Conservation (phyloP, 2,113 vertebrate species). For the Notarius quadriscutis region DNA sequence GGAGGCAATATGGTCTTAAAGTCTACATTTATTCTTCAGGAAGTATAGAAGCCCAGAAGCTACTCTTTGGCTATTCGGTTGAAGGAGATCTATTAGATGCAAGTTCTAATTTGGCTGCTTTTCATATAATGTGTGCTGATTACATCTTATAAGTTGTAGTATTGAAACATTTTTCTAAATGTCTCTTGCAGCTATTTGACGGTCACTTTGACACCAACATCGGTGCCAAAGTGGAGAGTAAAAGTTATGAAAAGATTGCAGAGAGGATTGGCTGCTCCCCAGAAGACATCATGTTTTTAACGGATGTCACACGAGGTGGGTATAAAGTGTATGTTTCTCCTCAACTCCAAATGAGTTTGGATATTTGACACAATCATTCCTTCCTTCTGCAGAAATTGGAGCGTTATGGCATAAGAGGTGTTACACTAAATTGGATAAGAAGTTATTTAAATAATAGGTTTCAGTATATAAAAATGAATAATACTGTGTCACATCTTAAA, state of each 20-base stretch:
- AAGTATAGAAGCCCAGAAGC: slow-evolving; percentile 94
- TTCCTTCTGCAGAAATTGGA: no score
- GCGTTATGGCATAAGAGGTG: no score
- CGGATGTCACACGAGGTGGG: slow-evolving; percentile 85
- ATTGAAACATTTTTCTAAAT: not conserved
- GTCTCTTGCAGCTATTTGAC: slow-evolving; percentile 82
- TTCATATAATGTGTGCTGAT: not conserved
- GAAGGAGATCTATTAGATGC: slow-evolving; percentile 92
- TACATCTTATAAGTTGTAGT: not conserved
- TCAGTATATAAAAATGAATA: no score
- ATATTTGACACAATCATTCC: not conserved
- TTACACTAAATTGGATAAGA: no score
- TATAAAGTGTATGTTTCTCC: not conserved
- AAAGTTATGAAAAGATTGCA: slow-evolving; percentile 90
- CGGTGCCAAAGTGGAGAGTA: slow-evolving; percentile 88
- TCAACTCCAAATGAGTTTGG: not conserved
- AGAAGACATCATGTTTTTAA: slow-evolving; percentile 91
- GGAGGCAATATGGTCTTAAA: slow-evolving; percentile 84
- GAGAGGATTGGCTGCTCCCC: slow-evolving; percentile 84
- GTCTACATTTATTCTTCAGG: slow-evolving; percentile 95
- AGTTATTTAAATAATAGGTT: no score
- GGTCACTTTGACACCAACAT: slow-evolving; percentile 95
- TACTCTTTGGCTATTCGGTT: slow-evolving; percentile 88
- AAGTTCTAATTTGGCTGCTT: slow-evolving; percentile 46
- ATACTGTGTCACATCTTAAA: no score